Percentiles rank a stretch among this genome's conserved stretches.
phyloP scores from a whole-genome alignment of 1,140 invertebrate genomes.

The Sipha flava region DNA sequence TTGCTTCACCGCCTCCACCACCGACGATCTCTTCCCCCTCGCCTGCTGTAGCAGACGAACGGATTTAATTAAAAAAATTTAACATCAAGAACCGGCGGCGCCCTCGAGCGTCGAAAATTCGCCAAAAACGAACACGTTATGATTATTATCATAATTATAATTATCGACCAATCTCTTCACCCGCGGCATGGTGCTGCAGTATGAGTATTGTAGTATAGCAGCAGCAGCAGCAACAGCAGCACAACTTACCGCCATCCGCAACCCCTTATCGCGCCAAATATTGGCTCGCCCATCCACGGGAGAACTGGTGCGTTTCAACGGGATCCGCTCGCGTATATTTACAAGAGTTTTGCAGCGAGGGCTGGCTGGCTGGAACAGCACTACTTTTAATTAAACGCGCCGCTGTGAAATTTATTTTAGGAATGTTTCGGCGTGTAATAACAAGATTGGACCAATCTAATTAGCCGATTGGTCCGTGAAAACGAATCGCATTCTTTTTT shows the following conservation, averaged over 20 bases:
- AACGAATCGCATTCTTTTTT: too few species aligned
- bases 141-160: conserved; percentile 31
- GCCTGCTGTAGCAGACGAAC: background rate
- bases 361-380: background rate
- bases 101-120: conserved; percentile 29
- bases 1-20: background rate
- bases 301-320: background rate
- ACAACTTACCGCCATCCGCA: background rate
- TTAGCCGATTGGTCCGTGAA: background rate
- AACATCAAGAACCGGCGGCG: conserved; percentile 15
- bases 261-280: background rate
- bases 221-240: background rate
- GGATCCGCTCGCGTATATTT: background rate
- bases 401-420: background rate
- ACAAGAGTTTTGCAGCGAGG: conserved; percentile 6
- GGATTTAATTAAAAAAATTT: conserved; percentile 32
- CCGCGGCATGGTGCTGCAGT: background rate
- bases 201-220: too few species aligned
- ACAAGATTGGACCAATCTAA: background rate
- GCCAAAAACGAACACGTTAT: conserved; percentile 21
- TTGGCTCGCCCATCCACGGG: background rate
- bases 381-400: conserved; percentile 30
- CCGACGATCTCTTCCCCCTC: background rate
- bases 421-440: background rate
- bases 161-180: conserved; percentile 16